Conservation (phyloP, 2,113 vertebrate species). For the Narcine bancroftii region DNA sequence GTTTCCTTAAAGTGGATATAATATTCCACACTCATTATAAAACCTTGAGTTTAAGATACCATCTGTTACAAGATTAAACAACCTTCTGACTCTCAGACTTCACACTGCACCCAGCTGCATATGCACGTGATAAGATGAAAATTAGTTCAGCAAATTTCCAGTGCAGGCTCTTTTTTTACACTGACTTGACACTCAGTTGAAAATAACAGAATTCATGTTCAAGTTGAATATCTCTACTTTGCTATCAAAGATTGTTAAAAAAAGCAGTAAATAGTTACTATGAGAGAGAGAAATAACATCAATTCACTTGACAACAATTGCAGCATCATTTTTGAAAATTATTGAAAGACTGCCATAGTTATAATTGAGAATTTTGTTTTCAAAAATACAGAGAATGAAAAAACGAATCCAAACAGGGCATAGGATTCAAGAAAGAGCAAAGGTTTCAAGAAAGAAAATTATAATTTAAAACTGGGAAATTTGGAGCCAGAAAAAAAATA, state of each 20-base stretch:
- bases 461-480: background rate
- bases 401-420: background rate
- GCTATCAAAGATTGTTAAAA: background rate
- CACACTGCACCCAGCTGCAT: background rate
- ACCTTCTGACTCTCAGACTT: background rate
- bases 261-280: background rate
- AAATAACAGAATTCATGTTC: background rate
- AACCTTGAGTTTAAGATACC: background rate
- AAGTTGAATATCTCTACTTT: background rate
- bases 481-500: background rate
- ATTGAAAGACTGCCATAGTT: background rate
- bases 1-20: background rate
- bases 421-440: too few relatives aligned
- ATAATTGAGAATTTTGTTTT: background rate
- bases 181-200: background rate
- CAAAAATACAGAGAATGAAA: background rate
- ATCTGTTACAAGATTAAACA: slow-evolving; percentile 18
- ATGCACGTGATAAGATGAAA: background rate
- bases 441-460: background rate
- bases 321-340: background rate
- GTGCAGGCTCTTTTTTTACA: background rate
- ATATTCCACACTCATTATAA: background rate
- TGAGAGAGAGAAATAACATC: background rate
- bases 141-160: background rate
- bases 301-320: background rate